These are phyloP conservation scores for Barbus barbus DNA, from an alignment of 2,113 vertebrate genomes.

Conservation along the genomic window DNA sequence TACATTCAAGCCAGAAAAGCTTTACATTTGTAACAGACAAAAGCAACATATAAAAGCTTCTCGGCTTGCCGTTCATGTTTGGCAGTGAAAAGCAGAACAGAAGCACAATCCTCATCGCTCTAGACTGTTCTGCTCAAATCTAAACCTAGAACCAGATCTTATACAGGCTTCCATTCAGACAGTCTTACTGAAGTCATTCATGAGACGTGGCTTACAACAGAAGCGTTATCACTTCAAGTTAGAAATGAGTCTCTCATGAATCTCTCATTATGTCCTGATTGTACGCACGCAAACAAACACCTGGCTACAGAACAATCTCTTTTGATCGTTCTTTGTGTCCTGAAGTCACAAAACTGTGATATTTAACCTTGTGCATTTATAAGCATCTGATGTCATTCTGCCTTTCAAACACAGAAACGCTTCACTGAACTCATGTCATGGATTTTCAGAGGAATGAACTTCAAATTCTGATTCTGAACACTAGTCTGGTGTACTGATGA, in stretches of 20 bases:
- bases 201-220: background rate
- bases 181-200: too few species aligned
- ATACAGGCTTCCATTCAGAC: too few species aligned
- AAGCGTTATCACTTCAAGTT: background rate
- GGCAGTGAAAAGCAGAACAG: constrained; percentile 3
- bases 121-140: background rate
- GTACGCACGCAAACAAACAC: background rate
- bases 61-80: background rate
- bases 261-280: background rate
- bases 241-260: background rate
- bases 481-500: background rate
- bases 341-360: background rate
- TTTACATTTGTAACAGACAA: background rate
- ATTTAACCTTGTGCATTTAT: background rate
- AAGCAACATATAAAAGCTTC: background rate
- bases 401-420: background rate
- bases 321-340: background rate
- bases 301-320: background rate
- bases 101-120: background rate
- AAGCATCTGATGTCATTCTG: background rate
- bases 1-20: background rate
- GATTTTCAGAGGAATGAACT: background rate
- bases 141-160: background rate
- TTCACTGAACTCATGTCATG: too few species aligned
- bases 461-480: background rate